Evolutionary conservation across 2,888 invertebrate species (phyloP).

Genomic region (Mythimna albipuncta): DNA sequence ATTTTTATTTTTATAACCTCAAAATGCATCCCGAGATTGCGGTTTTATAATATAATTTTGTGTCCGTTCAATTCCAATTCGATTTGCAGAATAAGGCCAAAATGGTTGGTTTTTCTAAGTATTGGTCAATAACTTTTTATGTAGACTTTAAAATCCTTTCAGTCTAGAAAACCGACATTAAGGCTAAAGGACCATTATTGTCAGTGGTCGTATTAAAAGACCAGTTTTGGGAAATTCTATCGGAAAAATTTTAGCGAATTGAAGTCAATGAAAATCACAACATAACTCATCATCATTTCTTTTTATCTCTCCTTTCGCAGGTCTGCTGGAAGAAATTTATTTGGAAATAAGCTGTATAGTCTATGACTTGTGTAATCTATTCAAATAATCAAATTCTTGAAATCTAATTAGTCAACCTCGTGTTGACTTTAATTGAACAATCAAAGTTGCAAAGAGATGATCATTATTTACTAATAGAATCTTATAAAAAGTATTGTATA

Average conservation of each 20-base stretch:
- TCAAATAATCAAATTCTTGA: too few relatives aligned
- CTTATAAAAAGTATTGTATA: too few relatives aligned
- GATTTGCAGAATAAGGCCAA: conserved; percentile 39
- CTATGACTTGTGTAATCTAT: too few relatives aligned
- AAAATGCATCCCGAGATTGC: conserved; percentile 60
- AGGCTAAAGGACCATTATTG: conserved; percentile 16
- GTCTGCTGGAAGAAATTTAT: too few relatives aligned
- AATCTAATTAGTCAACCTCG: too few relatives aligned
- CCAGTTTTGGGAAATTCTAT: conserved; percentile 5
- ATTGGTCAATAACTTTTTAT: conserved; percentile 42
- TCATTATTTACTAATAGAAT: too few relatives aligned
- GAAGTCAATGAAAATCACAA: neutral
- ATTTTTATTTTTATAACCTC: conserved; percentile 66
- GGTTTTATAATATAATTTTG: conserved; percentile 57
- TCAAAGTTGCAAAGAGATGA: too few relatives aligned
- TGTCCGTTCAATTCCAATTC: conserved; percentile 48
- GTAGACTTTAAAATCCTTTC: conserved; percentile 16
- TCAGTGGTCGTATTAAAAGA: conserved; percentile 11
- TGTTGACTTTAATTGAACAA: too few relatives aligned
- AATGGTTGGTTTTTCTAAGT: conserved; percentile 42
- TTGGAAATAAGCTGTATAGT: too few relatives aligned
- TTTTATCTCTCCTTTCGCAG: too few relatives aligned
- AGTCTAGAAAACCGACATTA: neutral
- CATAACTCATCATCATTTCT: too few relatives aligned
- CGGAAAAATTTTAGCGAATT: neutral